Evolutionary conservation across 1,140 invertebrate species (phyloP).

Genomic region (Drosophila arawakana): DNA sequence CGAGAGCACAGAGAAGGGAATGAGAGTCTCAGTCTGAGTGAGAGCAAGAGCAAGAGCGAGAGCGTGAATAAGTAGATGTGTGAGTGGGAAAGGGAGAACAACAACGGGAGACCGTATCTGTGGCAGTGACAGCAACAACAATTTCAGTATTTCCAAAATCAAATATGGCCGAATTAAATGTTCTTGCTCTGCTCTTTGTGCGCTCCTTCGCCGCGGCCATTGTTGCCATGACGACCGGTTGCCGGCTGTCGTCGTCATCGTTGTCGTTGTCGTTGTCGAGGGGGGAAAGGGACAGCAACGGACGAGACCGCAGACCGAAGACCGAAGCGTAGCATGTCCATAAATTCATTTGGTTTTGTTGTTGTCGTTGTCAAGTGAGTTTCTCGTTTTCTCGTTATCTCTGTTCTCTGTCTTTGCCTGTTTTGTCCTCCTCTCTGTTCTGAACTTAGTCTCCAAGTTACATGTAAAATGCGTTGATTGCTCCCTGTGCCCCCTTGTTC

Average conservation of each 20-base stretch:
- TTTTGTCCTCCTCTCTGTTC: slow-evolving; percentile 5
- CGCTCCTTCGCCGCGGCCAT: slow-evolving; percentile 77
- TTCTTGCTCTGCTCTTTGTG: slow-evolving; percentile 67
- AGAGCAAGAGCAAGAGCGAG: slow-evolving; percentile 6
- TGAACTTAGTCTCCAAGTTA: background rate
- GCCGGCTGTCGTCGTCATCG: slow-evolving; percentile 10
- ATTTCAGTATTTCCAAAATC: slow-evolving; percentile 76
- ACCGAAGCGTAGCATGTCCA: slow-evolving; percentile 59
- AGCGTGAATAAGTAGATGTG: background rate
- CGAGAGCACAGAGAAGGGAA: slow-evolving; percentile 42
- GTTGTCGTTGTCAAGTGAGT: slow-evolving; percentile 58
- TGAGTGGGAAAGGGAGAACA: slow-evolving; percentile 17
- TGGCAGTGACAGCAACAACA: slow-evolving; percentile 65
- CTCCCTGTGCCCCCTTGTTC: slow-evolving; percentile 19
- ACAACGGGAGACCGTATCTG: slow-evolving; percentile 14
- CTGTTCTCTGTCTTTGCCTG: slow-evolving; percentile 41
- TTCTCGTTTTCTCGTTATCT: slow-evolving; percentile 68
- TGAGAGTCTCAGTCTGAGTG: background rate
- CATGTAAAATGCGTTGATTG: slow-evolving; percentile 56
- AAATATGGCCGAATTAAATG: slow-evolving; percentile 82
- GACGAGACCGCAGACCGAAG: slow-evolving; percentile 13
- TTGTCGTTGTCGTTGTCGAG: background rate
- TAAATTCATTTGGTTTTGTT: slow-evolving; percentile 70
- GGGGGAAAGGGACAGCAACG: slow-evolving; percentile 18
- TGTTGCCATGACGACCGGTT: slow-evolving; percentile 73